These are phyloP conservation scores for Coryphaenoides rupestris DNA, from an alignment of 2,113 vertebrate species.

Conservation along the genomic window DNA sequence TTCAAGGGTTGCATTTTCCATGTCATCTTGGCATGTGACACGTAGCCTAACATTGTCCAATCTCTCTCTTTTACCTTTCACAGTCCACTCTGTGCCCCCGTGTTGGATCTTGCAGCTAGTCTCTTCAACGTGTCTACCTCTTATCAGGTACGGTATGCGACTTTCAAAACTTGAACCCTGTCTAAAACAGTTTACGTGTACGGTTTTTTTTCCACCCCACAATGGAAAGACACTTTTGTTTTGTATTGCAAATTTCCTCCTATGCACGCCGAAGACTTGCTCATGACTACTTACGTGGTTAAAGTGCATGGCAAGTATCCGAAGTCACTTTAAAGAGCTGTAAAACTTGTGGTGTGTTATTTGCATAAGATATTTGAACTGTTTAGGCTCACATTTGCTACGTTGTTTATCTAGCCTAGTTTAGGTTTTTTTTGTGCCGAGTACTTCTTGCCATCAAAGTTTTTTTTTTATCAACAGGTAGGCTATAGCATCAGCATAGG, in stretches of 20 bases:
- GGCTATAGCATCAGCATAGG: neutral
- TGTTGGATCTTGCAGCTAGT: slow-evolving; percentile 71
- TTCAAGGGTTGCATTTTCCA: slow-evolving; percentile 35
- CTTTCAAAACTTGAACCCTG: slow-evolving; percentile 33
- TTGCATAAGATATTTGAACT: slow-evolving; percentile 10
- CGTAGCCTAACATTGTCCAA: slow-evolving; percentile 34
- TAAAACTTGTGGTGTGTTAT: slow-evolving; percentile 3
- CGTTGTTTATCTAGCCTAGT: slow-evolving; percentile 17
- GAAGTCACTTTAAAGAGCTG: slow-evolving; percentile 34
- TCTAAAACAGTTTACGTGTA: neutral
- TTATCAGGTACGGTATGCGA: slow-evolving; percentile 72
- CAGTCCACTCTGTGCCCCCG: slow-evolving; percentile 57
- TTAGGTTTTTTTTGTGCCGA: neutral
- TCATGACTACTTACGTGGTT: slow-evolving; percentile 33
- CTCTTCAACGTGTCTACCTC: slow-evolving; percentile 55
- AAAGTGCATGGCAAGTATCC: slow-evolving; percentile 38
- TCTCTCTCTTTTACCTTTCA: slow-evolving; percentile 52
- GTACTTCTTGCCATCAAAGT: neutral
- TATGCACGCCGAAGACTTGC: slow-evolving; percentile 28
- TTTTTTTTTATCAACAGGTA: slow-evolving; percentile 55
- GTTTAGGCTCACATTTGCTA: slow-evolving; percentile 4
- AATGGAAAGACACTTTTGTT: neutral
- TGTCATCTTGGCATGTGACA: slow-evolving; percentile 17
- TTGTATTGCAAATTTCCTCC: slow-evolving; percentile 29
- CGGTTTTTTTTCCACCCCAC: neutral